phyloP scores from a whole-genome alignment of 2,888 invertebrate species.

The Limnephilus auricula region DNA sequence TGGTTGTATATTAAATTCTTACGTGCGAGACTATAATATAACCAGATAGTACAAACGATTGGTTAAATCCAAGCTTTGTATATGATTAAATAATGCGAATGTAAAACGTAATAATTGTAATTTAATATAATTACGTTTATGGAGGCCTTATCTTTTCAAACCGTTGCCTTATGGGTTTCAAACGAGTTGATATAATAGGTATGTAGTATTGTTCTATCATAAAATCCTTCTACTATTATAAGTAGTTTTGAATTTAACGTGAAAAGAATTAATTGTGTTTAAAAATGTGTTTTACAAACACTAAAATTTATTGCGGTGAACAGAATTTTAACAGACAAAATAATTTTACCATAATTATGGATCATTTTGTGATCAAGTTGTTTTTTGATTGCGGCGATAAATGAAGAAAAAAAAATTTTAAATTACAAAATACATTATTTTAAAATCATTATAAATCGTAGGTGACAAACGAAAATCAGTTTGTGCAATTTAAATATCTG shows the following conservation, averaged over 20 bases:
- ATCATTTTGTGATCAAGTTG: no score
- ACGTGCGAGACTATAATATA: not conserved
- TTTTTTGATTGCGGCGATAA: not conserved
- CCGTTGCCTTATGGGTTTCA: not conserved
- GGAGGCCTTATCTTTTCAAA: not conserved
- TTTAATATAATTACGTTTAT: not conserved
- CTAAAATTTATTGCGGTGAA: not conserved
- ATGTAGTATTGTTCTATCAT: not conserved
- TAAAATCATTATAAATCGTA: not conserved
- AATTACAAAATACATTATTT: not conserved
- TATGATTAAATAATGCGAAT: not conserved
- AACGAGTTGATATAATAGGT: not conserved
- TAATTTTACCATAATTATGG: no score
- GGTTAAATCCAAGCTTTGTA: not conserved
- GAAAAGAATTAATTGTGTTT: not conserved
- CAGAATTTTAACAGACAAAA: no score
- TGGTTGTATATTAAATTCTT: not conserved
- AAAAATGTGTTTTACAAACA: not conserved
- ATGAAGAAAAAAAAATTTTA: not conserved
- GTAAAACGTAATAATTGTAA: constrained; percentile 2
- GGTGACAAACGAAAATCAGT: not conserved
- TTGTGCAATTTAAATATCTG: no score
- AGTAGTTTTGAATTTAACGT: not conserved
- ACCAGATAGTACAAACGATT: not conserved
- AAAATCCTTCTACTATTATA: not conserved